phyloP scores from a whole-genome alignment of 2,888 invertebrate genomes.

The Sinodicranocentrus sp. region DNA sequence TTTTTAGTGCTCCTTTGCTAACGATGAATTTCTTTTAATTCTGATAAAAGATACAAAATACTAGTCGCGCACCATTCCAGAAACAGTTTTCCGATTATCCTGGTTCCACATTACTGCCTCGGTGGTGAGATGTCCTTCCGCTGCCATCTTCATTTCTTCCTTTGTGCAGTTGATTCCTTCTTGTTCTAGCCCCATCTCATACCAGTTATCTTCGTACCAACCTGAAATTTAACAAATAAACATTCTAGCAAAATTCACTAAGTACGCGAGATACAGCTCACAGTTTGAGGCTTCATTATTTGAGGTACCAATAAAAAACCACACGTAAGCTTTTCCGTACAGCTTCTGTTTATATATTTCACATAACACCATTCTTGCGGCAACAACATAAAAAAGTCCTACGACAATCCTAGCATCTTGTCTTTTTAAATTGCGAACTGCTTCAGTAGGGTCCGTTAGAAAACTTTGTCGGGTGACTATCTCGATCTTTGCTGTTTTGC shows the following conservation, averaged over 20 bases:
- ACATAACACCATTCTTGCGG: slow-evolving; percentile 96
- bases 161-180: slow-evolving; percentile 95
- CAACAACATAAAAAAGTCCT: slow-evolving; percentile 98
- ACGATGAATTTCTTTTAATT: no score
- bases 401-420: slow-evolving; percentile 99
- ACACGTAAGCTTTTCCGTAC: slow-evolving; percentile 97
- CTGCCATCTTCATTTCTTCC: slow-evolving; percentile 95
- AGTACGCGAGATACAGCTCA: no score
- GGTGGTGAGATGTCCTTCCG: slow-evolving; percentile 98
- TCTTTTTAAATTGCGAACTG: slow-evolving; percentile 92
- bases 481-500: slow-evolving; percentile 94
- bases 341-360: slow-evolving; percentile 96
- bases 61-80: slow-evolving; percentile 86
- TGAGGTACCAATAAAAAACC: slow-evolving; percentile 96
- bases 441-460: slow-evolving; percentile 97
- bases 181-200: slow-evolving; percentile 90
- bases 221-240: no score
- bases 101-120: slow-evolving; percentile 99
- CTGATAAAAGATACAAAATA: background rate
- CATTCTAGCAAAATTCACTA: background rate
- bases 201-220: slow-evolving; percentile 99
- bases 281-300: no score
- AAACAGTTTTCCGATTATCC: slow-evolving; percentile 95
- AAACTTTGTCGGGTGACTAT: slow-evolving; percentile 98
- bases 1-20: no score